A percentile compares a stretch with the other conserved stretches of the same genome.
phyloP scores from a whole-genome alignment of 2,888 invertebrate species.

The Cephus pygmeus region DNA sequence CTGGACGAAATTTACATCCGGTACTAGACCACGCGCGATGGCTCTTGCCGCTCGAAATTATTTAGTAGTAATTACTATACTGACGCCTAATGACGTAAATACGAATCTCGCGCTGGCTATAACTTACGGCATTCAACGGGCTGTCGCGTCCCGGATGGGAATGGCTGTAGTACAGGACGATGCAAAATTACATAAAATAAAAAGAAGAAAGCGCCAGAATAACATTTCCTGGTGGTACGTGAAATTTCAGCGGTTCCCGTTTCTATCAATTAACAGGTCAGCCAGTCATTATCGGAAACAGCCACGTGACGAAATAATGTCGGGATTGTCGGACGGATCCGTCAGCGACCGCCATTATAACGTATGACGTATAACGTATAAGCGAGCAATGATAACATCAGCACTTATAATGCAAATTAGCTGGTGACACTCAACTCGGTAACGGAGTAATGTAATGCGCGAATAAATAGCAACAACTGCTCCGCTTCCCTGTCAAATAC shows the following conservation, averaged over 20 bases:
- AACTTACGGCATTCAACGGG: neutral
- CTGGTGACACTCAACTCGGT: conserved; percentile 62
- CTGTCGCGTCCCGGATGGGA: neutral
- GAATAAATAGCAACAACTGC: conserved; percentile 67
- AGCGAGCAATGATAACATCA: conserved; percentile 62
- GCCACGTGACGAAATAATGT: neutral
- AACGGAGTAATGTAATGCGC: conserved; percentile 65
- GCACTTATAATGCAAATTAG: conserved; percentile 66
- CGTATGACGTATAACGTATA: conserved; percentile 52
- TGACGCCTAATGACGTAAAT: conserved; percentile 8
- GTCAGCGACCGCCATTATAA: conserved; percentile 55
- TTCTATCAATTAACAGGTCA: neutral
- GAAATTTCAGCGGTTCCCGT: neutral
- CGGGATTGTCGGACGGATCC: conserved; percentile 40
- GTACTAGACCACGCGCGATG: conserved; percentile 40
- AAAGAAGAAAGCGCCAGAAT: neutral
- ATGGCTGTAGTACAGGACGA: neutral
- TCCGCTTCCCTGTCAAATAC: conserved; percentile 63
- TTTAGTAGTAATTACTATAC: conserved; percentile 60
- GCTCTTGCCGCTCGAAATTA: conserved; percentile 52
- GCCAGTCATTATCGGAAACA: neutral
- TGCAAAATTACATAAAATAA: neutral
- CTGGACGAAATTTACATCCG: conserved; percentile 53
- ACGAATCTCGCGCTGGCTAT: neutral
- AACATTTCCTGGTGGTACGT: neutral